Percentiles rank a stretch among this genome's conserved stretches.
Evolutionary conservation across 1,140 invertebrate genomes (phyloP).

Genomic region (Euglossa dilemma): DNA sequence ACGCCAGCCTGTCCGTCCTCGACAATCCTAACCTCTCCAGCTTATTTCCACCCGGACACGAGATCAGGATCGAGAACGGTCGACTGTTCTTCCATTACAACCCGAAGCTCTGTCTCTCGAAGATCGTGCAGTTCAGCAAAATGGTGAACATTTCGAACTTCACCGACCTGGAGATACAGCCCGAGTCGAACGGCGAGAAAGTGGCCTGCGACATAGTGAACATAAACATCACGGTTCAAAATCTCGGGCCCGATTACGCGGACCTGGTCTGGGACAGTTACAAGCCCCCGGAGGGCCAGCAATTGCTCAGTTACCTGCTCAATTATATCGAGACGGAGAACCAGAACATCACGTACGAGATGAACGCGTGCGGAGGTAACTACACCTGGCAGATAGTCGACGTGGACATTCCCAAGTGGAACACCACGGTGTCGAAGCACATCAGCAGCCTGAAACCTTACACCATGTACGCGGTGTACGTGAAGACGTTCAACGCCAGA

Average conservation of each 20-base stretch:
- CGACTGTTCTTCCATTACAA: slow-evolving; percentile 89
- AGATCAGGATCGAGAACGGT: slow-evolving; percentile 84
- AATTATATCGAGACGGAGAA: slow-evolving; percentile 83
- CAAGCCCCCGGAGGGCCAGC: slow-evolving; percentile 78
- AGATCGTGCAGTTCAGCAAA: slow-evolving; percentile 85
- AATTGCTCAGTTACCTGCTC: slow-evolving; percentile 84
- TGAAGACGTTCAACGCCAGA: slow-evolving; percentile 82
- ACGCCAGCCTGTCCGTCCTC: slow-evolving; percentile 83
- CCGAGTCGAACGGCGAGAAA: slow-evolving; percentile 87
- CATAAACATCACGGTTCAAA: slow-evolving; percentile 80
- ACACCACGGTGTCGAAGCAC: slow-evolving; percentile 62
- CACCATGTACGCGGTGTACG: slow-evolving; percentile 87
- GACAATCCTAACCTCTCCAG: slow-evolving; percentile 78
- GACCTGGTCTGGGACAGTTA: slow-evolving; percentile 82
- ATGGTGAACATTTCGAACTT: slow-evolving; percentile 75
- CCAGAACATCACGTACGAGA: slow-evolving; percentile 81
- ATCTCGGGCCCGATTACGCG: slow-evolving; percentile 75
- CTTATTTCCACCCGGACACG: slow-evolving; percentile 67
- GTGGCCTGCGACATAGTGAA: slow-evolving; percentile 84
- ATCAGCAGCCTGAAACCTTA: slow-evolving; percentile 84
- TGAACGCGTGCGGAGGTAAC: slow-evolving; percentile 68
- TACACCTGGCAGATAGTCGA: slow-evolving; percentile 74
- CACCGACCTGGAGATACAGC: slow-evolving; percentile 83
- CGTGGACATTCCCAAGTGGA: slow-evolving; percentile 64
- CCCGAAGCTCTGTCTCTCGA: slow-evolving; percentile 87